Percentiles rank a stretch among this genome's conserved stretches.
Evolutionary conservation across 1,140 invertebrate species (phyloP).

Genomic region (Conus betulinus): DNA sequence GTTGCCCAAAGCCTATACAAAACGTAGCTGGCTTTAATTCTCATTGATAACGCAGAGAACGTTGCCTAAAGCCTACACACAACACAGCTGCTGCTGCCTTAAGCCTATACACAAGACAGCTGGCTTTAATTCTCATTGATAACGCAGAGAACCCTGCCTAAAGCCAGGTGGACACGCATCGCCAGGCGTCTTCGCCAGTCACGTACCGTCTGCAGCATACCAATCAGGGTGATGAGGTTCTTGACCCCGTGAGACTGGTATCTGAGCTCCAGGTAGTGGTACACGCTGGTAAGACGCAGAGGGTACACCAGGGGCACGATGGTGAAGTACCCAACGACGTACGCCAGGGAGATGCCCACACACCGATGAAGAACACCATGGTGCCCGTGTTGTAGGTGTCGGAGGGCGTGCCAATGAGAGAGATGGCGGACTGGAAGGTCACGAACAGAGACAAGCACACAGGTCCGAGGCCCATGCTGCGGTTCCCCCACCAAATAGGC

Average conservation of each 20-base stretch:
- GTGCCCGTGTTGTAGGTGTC: conserved; percentile 82
- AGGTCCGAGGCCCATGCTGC: conserved; percentile 82
- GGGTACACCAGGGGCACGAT: conserved; percentile 68
- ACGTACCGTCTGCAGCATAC: conserved; percentile 80
- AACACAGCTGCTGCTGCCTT: no score
- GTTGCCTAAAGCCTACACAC: no score
- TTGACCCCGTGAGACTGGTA: conserved; percentile 53
- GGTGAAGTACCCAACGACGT: conserved; percentile 54
- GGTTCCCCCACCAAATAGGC: conserved; percentile 87
- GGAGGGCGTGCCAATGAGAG: conserved; percentile 89
- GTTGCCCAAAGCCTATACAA: no score
- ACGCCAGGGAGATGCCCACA: conserved; percentile 48
- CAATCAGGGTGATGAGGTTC: conserved; percentile 40
- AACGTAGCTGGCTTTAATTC: no score
- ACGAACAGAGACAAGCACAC: conserved; percentile 63
- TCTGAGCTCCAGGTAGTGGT: conserved; percentile 86
- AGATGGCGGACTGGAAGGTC: conserved; percentile 92
- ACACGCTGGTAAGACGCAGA: conserved; percentile 65
- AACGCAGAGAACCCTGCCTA: no score
- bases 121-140: no score
- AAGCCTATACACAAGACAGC: no score
- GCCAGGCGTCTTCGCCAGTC: neutral
- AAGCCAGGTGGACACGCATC: no score
- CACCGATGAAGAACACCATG: conserved; percentile 26
- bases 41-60: no score